These are phyloP conservation scores for Apostichopus parvimensis DNA, from an alignment of 35 echinoderm and acorn worm species.

Conservation along the genomic window DNA sequence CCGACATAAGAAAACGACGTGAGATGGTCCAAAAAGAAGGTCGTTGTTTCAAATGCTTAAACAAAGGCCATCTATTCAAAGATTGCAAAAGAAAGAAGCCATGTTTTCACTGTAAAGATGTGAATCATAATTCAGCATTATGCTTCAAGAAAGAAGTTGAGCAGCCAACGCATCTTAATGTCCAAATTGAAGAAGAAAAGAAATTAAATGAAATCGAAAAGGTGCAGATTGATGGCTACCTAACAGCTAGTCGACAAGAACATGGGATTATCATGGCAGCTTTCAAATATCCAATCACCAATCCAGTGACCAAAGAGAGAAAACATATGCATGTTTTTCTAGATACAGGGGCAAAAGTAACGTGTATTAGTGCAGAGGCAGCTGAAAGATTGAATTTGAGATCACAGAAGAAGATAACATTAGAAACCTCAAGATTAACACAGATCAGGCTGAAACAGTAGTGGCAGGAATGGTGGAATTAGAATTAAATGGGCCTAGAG, in stretches of 20 bases:
- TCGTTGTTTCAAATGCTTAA: neutral
- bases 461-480: slow-evolving; percentile 18
- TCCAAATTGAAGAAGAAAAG: neutral
- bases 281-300: no score
- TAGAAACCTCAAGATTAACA: slow-evolving; percentile 19
- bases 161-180: slow-evolving; percentile 11
- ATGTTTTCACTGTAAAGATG: slow-evolving; percentile 6
- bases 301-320: neutral
- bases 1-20: slow-evolving; percentile 5
- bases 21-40: neutral
- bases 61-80: no score
- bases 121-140: neutral
- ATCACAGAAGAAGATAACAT: neutral
- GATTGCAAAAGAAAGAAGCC: slow-evolving; percentile 5
- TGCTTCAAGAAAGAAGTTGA: neutral
- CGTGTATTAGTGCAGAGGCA: neutral
- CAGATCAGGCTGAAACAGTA: neutral
- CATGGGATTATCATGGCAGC: neutral
- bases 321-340: neutral
- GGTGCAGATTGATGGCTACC: no score
- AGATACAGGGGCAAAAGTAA: slow-evolving; percentile 9
- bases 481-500: neutral
- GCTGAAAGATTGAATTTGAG: no score
- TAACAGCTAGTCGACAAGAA: neutral
- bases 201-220: no score